phyloP scores from a whole-genome alignment of 2,113 vertebrate genomes.

The Hystrix cristata region DNA sequence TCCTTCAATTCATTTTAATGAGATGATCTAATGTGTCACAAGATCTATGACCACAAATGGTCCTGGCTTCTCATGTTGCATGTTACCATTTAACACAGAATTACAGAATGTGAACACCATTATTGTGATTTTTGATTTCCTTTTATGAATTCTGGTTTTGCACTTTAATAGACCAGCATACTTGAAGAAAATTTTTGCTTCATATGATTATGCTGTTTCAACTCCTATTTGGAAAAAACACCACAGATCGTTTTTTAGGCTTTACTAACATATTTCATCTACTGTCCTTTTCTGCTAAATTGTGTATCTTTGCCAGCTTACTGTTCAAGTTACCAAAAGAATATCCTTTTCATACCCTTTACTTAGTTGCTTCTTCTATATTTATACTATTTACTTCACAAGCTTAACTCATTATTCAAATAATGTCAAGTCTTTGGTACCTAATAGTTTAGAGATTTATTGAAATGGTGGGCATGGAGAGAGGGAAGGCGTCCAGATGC shows the following conservation, averaged over 20 bases:
- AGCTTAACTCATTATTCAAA: not conserved
- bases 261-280: not conserved
- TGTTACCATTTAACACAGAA: not conserved
- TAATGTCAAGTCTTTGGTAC: not conserved
- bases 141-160: not conserved
- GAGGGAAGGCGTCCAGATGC: not conserved
- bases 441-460: not conserved
- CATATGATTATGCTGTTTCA: not conserved
- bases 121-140: not conserved
- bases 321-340: not conserved
- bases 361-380: not conserved
- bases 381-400: not conserved
- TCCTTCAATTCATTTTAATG: not conserved
- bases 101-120: not conserved
- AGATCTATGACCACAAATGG: not conserved
- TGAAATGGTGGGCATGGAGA: not conserved
- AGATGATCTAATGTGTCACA: not conserved
- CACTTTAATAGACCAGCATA: not conserved
- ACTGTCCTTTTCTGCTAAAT: not conserved
- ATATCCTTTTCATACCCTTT: not conserved
- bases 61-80: not conserved
- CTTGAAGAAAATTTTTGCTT: not conserved
- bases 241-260: not conserved
- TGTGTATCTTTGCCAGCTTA: not conserved
- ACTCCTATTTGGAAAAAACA: not conserved